These are phyloP conservation scores for Xylota sylvarum DNA, from an alignment of 2,888 invertebrate species.

Conservation along the genomic window DNA sequence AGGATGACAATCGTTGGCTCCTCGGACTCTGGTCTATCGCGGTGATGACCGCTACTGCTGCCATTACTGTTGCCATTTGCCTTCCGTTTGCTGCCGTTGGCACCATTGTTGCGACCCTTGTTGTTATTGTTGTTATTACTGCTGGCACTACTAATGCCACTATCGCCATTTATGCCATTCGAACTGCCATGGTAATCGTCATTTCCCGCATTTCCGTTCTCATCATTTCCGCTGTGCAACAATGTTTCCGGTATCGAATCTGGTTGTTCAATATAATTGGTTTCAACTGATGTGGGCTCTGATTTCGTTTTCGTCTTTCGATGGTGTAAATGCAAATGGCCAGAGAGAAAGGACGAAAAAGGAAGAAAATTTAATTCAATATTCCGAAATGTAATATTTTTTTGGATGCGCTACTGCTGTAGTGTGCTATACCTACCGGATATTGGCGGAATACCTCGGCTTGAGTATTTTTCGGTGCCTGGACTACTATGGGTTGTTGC, in stretches of 20 bases:
- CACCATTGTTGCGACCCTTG: slow-evolving; percentile 72
- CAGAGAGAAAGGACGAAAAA: slow-evolving; percentile 4
- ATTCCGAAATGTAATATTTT: slow-evolving; percentile 52
- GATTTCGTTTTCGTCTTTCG: slow-evolving; percentile 80
- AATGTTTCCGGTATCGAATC: slow-evolving; percentile 82
- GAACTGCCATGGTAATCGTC: slow-evolving; percentile 82
- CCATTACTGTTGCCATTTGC: slow-evolving; percentile 78
- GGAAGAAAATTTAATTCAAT: slow-evolving; percentile 39
- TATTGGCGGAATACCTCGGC: slow-evolving; percentile 81
- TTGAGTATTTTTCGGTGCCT: slow-evolving; percentile 80
- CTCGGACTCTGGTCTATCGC: slow-evolving; percentile 81
- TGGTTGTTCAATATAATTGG: slow-evolving; percentile 84
- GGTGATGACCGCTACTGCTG: slow-evolving; percentile 75
- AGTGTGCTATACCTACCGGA: slow-evolving; percentile 78
- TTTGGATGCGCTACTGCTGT: slow-evolving; percentile 67
- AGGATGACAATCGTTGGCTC: slow-evolving; percentile 84
- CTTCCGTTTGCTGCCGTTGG: slow-evolving; percentile 70
- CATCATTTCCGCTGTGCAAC: slow-evolving; percentile 84
- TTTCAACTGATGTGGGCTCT: slow-evolving; percentile 83
- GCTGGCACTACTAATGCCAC: slow-evolving; percentile 56
- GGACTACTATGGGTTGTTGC: slow-evolving; percentile 82
- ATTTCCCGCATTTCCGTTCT: slow-evolving; percentile 84
- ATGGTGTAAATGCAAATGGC: slow-evolving; percentile 30
- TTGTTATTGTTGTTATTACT: slow-evolving; percentile 77
- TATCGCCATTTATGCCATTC: slow-evolving; percentile 70